Evolutionary conservation across 2,113 vertebrate genomes (phyloP), one percentile per base, ranked within the genome.

Genomic region (Triplophysa tibetana): DNA sequence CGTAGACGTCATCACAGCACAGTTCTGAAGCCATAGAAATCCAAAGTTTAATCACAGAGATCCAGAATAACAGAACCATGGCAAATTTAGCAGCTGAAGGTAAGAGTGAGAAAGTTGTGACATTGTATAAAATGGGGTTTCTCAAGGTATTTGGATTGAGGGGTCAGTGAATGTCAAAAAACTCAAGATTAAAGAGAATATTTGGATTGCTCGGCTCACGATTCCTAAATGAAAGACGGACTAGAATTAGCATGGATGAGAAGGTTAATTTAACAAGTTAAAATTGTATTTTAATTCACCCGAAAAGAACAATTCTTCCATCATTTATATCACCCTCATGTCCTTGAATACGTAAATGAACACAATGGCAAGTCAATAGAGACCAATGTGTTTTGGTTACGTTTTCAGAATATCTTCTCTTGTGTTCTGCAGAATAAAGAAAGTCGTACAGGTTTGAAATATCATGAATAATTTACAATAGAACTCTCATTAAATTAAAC

Each of bases 21-120:
- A 73, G 45, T 33, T 41, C 26, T 24, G 16, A 73, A 48, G 26
- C 12, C 29, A 41, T 45, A 23, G 13, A 73, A 70, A 65, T 61
- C 75, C 33, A 45, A 8, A 64, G 45, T 73, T 29, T 29, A 29
- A 21, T 13, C 56, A 64, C n/a, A 65, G 56, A 23, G 65, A 58
- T 33, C 77, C 60, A 19, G 29, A 10, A 48, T 68, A 83, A 83
- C 52, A 21, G 73, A 86, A 80, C 70, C 78, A 92, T 91, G 90
- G 87, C 89, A 50, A 84, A 81, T 81, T 81, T 78, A 61, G 76
- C 75, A 10, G n/a, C 84, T 62, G 90, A 93, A 93, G 91, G 92
- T 92, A 93, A 92, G 91, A 88, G 52, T 61, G 13, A 70, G 21
- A 13, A 65, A 67, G 38, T 69, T 45, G n/a, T 26, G 29, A 24